Evolutionary conservation across 2,113 vertebrate genomes (phyloP).

Genomic region (Heliornis fulica): DNA sequence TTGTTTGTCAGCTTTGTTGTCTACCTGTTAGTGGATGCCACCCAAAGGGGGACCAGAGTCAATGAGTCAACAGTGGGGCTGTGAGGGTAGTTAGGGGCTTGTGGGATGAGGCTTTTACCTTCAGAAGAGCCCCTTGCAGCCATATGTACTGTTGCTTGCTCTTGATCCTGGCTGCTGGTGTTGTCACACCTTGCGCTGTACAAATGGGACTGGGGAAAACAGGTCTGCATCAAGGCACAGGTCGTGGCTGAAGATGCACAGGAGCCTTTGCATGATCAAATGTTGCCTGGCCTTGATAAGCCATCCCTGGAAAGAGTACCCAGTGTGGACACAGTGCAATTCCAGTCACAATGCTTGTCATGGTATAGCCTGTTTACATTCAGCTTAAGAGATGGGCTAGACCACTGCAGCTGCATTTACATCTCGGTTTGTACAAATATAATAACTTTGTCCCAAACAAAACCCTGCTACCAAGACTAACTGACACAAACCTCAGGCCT

Average conservation of each 20-base stretch:
- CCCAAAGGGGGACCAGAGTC: background rate
- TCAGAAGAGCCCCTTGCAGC: background rate
- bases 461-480: background rate
- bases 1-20: rapidly evolving
- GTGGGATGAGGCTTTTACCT: background rate
- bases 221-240: background rate
- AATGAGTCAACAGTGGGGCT: background rate
- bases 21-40: background rate
- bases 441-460: background rate
- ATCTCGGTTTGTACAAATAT: background rate
- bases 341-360: background rate
- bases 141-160: background rate
- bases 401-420: background rate
- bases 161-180: background rate
- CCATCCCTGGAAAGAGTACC: background rate
- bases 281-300: background rate
- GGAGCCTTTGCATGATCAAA: background rate
- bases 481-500: background rate
- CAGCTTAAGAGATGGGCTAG: background rate
- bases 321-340: background rate
- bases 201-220: background rate
- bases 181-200: background rate
- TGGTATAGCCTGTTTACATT: background rate
- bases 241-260: background rate
- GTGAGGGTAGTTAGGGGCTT: background rate